These are phyloP conservation scores for Datnioides undecimradiatus DNA, from an alignment of 2,113 vertebrate species.

Conservation along the genomic window DNA sequence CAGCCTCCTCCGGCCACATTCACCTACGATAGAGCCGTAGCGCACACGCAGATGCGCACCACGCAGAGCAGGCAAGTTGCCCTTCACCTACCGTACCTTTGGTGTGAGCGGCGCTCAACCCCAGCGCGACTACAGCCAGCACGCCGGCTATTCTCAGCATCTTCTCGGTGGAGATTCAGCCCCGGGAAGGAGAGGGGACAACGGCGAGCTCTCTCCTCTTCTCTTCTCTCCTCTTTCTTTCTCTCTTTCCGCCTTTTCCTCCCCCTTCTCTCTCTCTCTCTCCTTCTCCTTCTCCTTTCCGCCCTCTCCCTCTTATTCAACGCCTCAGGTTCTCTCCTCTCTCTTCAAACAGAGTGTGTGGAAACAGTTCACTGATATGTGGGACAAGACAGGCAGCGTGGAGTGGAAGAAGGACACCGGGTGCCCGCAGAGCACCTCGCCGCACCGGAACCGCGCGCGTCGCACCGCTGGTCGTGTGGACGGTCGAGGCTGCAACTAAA, in stretches of 20 bases:
- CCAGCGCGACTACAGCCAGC: constrained; percentile 75
- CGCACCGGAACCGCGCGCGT: constrained; percentile 31
- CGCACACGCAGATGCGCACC: constrained; percentile 41
- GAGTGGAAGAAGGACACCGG: constrained; percentile 42
- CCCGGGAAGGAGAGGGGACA: constrained; percentile 24
- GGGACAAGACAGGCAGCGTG: constrained; percentile 56
- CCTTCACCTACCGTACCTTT: constrained; percentile 83
- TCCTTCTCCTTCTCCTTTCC: constrained; percentile 13
- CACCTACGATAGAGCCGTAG: background rate
- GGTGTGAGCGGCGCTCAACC: constrained; percentile 80
- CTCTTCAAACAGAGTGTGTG: constrained; percentile 37
- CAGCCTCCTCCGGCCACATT: constrained; percentile 19
- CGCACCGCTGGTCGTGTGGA: constrained; percentile 32
- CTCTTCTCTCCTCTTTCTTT: constrained; percentile 20
- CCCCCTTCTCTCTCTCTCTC: background rate
- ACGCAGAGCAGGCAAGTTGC: constrained; percentile 58
- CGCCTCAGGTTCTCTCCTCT: constrained; percentile 17
- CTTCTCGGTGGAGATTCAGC: constrained; percentile 66
- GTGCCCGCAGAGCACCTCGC: constrained; percentile 41
- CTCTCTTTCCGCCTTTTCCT: background rate
- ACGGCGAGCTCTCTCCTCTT: constrained; percentile 66
- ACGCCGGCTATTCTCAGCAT: constrained; percentile 79
- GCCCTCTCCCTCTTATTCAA: constrained; percentile 23
- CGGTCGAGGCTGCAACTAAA: constrained; percentile 46
- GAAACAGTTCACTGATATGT: constrained; percentile 57